Evolutionary conservation across 2,113 vertebrate genomes (phyloP), one percentile per base, ranked within the genome.

Genomic region (Planiliza haematocheilus): DNA sequence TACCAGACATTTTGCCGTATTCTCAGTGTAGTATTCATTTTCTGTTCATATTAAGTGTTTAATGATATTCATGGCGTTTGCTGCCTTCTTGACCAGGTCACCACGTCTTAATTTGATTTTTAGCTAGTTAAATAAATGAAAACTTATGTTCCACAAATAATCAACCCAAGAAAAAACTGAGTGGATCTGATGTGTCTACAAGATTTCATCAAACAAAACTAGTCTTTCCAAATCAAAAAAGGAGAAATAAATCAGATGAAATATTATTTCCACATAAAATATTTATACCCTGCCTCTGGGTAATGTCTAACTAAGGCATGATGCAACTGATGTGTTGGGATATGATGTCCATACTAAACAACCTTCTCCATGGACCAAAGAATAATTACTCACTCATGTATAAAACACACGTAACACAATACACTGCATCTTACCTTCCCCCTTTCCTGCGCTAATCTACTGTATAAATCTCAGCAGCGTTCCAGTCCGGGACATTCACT

Each of bases 261-360:
- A 63, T 52, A 34, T 37, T 24, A 39, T 48, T 42, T 50, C 52
- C 14, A 42, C n/a, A 63, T 79, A 2, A 50, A 84, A 62, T 57
- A 79, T 81, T 77, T 50, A 74, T 20, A 52, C 14, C 1, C 17
- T 18, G 14, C n/a, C 5, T 71, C 36, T 37, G 30, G 0, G 10
- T 37, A 14, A 46, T 58, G 1, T 53, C 16, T 56, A 36, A 46
- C 57, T 59, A 13, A 38, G 45, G n/a, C 16, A 60, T 16, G 65
- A 24, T 10, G 16, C 36, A 42, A 55, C 10, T 59, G 60, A 74
- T 49, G 65, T 59, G 34, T 38, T 13, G 2, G 1, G 5, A 62
- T 36, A 24, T 34, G 14, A 7, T 14, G 20, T 76, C 48, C 42
- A 81, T 41, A 46, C 48, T 49, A 55, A 74, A 57, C 36, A 75